A percentile compares a stretch with the other conserved stretches of the same genome.
These are phyloP conservation scores for Drosophila vallismaia DNA, from an alignment of 2,888 invertebrate genomes.

Conservation along the genomic window DNA sequence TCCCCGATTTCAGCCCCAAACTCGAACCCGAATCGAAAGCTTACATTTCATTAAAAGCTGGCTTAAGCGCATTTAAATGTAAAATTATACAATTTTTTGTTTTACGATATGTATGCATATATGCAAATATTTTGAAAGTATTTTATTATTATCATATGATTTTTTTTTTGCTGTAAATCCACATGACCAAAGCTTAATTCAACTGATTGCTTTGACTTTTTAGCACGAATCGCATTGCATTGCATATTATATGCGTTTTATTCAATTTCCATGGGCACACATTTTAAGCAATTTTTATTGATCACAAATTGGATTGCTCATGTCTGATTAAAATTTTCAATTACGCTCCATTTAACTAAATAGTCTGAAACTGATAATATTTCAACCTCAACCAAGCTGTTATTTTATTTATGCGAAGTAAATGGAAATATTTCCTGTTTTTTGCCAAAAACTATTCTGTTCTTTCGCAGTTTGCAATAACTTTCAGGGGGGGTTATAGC, in stretches of 20 bases:
- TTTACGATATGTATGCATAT: conserved; percentile 49
- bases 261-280: conserved; percentile 26
- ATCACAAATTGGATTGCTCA: conserved; percentile 23
- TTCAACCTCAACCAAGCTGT: not conserved
- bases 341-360: not conserved
- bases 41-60: conserved; percentile 73
- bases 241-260: conserved; percentile 23
- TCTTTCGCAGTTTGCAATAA: not conserved
- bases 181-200: conserved; percentile 49
- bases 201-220: conserved; percentile 1
- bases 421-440: not conserved
- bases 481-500: not conserved
- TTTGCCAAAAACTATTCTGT: not conserved
- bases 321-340: conserved; percentile 22
- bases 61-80: conserved; percentile 71
- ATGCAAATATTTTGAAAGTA: conserved; percentile 69
- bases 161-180: conserved; percentile 43
- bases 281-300: conserved; percentile 21
- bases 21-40: conserved; percentile 53
- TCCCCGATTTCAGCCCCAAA: conserved; percentile 11
- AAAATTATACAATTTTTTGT: conserved; percentile 66
- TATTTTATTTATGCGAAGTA: not conserved
- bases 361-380: not conserved
- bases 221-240: conserved; percentile 13
- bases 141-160: conserved; percentile 17